Evolutionary conservation across 2,797 vertebrate species (phyloP).

Genomic region (Enteromius argenteus): DNA sequence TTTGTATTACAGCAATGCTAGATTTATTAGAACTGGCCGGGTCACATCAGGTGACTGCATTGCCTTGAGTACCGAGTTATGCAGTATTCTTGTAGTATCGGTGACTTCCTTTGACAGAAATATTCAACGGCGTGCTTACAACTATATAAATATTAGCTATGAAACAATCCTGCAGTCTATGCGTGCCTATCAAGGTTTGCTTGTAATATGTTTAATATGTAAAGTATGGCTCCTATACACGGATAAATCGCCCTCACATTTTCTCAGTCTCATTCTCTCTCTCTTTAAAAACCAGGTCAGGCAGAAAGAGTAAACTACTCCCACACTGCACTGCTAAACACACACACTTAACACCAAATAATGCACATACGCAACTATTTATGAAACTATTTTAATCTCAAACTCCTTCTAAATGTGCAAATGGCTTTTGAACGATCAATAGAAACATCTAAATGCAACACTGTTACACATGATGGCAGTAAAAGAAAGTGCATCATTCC

Average conservation of each 20-base stretch:
- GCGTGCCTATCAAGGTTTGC: conserved; percentile 21
- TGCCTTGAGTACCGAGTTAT: background rate
- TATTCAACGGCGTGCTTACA: background rate
- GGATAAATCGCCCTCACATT: conserved; percentile 25
- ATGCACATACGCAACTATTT: background rate
- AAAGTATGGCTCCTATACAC: conserved; percentile 3
- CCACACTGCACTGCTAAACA: conserved; percentile 2
- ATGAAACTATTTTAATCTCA: background rate
- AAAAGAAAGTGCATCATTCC: background rate
- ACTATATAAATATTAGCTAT: conserved; percentile 22
- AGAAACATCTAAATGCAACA: background rate
- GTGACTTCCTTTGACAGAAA: conserved; percentile 17
- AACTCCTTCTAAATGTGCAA: background rate
- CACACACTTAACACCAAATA: background rate
- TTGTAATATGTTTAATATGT: conserved; percentile 28
- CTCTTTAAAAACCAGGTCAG: conserved; percentile 35
- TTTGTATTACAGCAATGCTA: conserved; percentile 22
- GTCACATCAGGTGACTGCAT: background rate
- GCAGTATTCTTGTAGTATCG: background rate
- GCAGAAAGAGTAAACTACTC: conserved; percentile 31
- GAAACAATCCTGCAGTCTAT: conserved; percentile 16
- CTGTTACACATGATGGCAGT: background rate
- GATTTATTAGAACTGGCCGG: conserved; percentile 10
- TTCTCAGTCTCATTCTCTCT: background rate
- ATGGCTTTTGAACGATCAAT: background rate